phyloP scores from a whole-genome alignment of 1,140 invertebrate species.

The Eciton burchellii region DNA sequence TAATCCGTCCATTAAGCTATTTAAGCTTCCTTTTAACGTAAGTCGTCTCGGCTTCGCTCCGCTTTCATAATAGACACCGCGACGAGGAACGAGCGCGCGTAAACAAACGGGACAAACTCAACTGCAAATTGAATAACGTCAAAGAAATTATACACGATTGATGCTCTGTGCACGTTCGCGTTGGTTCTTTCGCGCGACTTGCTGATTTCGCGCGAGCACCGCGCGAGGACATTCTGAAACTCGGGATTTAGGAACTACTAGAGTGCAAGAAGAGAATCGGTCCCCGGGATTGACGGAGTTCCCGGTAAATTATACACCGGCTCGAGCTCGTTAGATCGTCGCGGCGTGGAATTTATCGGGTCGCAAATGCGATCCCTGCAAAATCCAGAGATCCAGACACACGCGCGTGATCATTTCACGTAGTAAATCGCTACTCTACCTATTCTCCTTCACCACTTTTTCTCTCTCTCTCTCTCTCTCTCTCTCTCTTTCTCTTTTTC shows the following conservation, averaged over 20 bases:
- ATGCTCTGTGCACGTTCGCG: neutral
- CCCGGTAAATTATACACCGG: neutral
- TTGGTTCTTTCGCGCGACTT: neutral
- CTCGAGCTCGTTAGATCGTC: neutral
- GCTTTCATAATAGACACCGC: neutral
- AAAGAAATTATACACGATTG: neutral
- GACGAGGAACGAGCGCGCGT: neutral
- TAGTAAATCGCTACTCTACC: constrained; percentile 44
- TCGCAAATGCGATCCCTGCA: neutral
- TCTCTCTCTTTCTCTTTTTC: neutral
- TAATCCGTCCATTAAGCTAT: neutral
- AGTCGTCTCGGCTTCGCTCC: neutral
- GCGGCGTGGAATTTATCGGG: constrained; percentile 17
- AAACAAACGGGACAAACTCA: neutral
- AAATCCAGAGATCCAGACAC: constrained; percentile 26
- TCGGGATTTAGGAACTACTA: neutral
- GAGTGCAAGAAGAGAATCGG: constrained; percentile 2
- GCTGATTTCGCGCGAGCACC: neutral
- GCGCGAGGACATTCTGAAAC: neutral
- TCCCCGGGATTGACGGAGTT: neutral
- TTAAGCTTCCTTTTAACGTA: constrained; percentile 13
- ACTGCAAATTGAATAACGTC: neutral
- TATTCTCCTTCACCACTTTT: neutral
- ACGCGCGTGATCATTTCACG: constrained; percentile 26
- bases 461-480: neutral